Conservation (phyloP, 2,113 vertebrate species). For the Malurus cyaneus region DNA sequence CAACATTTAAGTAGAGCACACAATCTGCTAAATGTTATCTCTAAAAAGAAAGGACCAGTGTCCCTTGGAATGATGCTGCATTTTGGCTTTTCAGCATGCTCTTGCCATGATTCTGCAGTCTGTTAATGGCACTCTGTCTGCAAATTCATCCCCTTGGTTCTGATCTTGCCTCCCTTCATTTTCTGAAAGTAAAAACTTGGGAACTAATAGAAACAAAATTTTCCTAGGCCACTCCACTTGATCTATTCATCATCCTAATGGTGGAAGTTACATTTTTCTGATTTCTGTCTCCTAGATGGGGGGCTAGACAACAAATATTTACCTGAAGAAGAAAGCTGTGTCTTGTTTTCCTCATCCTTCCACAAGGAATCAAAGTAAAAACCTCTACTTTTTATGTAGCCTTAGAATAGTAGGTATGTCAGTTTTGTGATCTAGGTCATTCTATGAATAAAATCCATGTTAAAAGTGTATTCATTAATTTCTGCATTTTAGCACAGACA, state of each 20-base stretch:
- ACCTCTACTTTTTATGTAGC: not conserved
- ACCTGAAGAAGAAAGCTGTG: not conserved
- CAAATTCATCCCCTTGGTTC: not conserved
- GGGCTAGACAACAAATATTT: not conserved
- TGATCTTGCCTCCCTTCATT: not conserved
- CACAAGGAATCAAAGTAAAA: not conserved
- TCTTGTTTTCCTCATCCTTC: not conserved
- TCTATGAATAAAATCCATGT: conserved; percentile 5
- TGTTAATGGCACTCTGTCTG: not conserved
- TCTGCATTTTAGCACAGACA: not conserved
- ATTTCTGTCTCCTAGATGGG: not conserved
- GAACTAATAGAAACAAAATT: not conserved
- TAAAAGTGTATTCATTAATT: not conserved
- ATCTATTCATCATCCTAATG: not conserved
- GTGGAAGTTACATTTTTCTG: not conserved
- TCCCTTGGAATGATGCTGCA: not conserved
- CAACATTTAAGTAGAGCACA: not conserved
- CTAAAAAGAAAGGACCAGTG: not conserved
- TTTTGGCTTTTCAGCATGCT: not conserved
- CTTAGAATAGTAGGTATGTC: not conserved
- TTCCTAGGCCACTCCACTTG: not conserved
- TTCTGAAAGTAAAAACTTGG: not conserved
- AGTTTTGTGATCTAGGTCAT: not conserved
- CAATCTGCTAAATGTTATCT: not conserved
- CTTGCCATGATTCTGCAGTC: not conserved